Evolutionary conservation across 2,888 invertebrate species (phyloP), one percentile per base, ranked within the genome.

Genomic region (Hirtodrosophila trivittata): DNA sequence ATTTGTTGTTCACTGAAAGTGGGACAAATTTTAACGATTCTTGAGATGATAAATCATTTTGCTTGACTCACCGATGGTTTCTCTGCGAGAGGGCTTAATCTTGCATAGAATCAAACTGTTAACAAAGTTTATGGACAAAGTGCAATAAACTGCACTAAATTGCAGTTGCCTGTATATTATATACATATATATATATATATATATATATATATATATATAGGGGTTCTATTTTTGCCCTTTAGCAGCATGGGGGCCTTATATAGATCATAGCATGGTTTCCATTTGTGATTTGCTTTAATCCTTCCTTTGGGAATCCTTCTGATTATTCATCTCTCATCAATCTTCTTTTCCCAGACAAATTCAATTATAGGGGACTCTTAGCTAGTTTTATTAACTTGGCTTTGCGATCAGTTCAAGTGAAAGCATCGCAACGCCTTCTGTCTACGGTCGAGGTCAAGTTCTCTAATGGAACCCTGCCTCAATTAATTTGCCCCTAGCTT

Each of bases 371-470:
- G 2, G 2, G 5, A 21, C 5, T 21, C 38, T 52, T 33, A 51
- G 62, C 42, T 63, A 33, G 50, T 52, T 21, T 21, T 56, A 33
- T 43, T 56, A 51, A 35, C 42, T 56, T 21, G 25, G 7, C 32
- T 58, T 45, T 32, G 2, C 35, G 41, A 37, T 57, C 13, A 8
- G 9, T 21, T 69, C 6, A 46, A 67, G 67, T 71, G 67, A 71
- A 69, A 66, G 69, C 59, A 47, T 33, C 18, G 35, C 14, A n/a
- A n/a, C 43, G 54, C 58, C 38, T 33, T 12, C 42, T 21, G 18
- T 21, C 18, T 21, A 21, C 18, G 2, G 18, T 51, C 43, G 43
- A 45, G 67, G 41, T 56, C 39, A 41, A 37, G 26, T 28, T 46
- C n/a, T 45, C 12, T 10, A 4, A n/a, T 26, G 42, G 14, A 12